phyloP scores from a whole-genome alignment of 2,797 vertebrate genomes.

The Channa striata region DNA sequence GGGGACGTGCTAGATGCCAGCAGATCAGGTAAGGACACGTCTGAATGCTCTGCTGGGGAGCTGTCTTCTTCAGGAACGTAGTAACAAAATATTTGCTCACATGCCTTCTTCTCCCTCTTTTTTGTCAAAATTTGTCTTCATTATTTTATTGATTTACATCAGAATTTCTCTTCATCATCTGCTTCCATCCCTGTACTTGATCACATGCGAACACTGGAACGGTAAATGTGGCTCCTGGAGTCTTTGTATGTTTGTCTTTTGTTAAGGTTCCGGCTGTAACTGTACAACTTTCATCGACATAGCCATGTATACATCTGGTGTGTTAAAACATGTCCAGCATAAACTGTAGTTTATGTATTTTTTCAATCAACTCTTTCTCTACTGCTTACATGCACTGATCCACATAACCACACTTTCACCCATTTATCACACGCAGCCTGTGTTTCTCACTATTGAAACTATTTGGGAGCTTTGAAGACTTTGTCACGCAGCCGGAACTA shows the following conservation, averaged over 20 bases:
- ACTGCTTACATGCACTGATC: too few species aligned
- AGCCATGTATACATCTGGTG: too few species aligned
- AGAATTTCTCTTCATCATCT: neutral
- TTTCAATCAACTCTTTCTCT: too few species aligned
- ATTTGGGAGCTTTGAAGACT: slow-evolving; percentile 16
- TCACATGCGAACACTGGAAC: too few species aligned
- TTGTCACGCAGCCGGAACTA: slow-evolving; percentile 36
- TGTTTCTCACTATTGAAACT: slow-evolving; percentile 1
- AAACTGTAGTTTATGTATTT: too few species aligned
- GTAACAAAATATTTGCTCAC: neutral
- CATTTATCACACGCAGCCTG: slow-evolving; percentile 9
- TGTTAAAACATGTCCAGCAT: too few species aligned
- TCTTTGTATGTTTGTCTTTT: neutral
- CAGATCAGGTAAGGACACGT: slow-evolving; percentile 81
- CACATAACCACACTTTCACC: neutral
- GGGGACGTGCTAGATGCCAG: slow-evolving; percentile 29
- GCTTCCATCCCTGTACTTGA: neutral
- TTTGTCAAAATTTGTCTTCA: neutral
- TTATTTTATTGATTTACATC: neutral
- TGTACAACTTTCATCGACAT: too few species aligned
- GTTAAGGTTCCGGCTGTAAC: too few species aligned
- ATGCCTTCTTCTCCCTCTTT: neutral
- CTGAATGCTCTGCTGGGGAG: slow-evolving; percentile 20
- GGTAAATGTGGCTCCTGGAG: too few species aligned
- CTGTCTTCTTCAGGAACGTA: neutral